phyloP scores from a whole-genome alignment of 2,888 invertebrate species.

The Eurois occulta region DNA sequence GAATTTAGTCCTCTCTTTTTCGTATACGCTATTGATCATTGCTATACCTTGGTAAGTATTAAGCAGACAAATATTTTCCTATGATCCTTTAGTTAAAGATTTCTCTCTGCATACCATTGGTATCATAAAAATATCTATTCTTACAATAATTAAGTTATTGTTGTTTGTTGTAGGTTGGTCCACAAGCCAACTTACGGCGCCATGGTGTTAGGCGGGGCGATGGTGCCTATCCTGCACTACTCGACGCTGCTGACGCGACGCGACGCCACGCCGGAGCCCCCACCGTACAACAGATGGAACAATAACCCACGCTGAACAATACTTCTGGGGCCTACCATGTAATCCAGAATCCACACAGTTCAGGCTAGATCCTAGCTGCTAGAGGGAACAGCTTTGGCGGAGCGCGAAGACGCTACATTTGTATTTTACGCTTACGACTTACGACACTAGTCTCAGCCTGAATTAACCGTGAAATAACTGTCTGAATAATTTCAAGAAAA shows the following conservation, averaged over 20 bases:
- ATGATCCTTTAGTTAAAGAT: no score
- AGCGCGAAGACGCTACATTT: background rate
- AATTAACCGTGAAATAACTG: background rate
- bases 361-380: background rate
- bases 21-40: constrained; percentile 84
- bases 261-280: constrained; percentile 68
- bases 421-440: background rate
- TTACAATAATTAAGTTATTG: background rate
- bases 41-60: constrained; percentile 85
- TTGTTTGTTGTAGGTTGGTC: constrained; percentile 77
- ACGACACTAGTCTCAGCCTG: background rate
- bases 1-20: constrained; percentile 85
- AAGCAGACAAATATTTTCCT: background rate
- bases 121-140: background rate
- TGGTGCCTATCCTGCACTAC: constrained; percentile 83
- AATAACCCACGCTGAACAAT: constrained; percentile 74
- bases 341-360: background rate
- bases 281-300: constrained; percentile 75
- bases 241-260: constrained; percentile 80
- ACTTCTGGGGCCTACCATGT: background rate
- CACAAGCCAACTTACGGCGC: constrained; percentile 84
- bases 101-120: no score
- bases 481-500: background rate
- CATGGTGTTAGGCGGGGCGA: constrained; percentile 77
- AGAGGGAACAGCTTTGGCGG: background rate